A percentile compares a stretch with the other conserved stretches of the same genome.
Evolutionary conservation across 2,113 vertebrate genomes (phyloP).

Genomic region (Dicrurus megarhynchus): DNA sequence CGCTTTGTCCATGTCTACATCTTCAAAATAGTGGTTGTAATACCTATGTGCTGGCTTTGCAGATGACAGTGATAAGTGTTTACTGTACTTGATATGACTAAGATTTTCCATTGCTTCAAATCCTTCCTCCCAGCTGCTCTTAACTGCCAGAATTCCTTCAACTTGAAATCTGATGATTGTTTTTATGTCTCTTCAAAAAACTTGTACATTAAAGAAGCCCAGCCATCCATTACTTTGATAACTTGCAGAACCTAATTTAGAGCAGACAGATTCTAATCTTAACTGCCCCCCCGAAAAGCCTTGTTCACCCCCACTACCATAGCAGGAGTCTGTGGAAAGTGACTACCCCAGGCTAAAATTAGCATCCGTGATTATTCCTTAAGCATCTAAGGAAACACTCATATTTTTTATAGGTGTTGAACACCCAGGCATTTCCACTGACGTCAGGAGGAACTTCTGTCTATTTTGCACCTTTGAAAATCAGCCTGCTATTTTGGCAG

Average conservation of each 20-base stretch:
- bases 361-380: constrained; percentile 30
- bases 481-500: constrained; percentile 4
- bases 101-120: background rate
- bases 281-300: background rate
- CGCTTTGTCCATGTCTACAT: background rate
- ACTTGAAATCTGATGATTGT: background rate
- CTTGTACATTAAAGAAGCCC: background rate
- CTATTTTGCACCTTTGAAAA: constrained; percentile 40
- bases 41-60: background rate
- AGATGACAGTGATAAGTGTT: background rate
- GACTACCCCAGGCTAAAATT: constrained; percentile 25
- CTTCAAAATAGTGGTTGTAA: background rate
- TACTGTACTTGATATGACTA: background rate
- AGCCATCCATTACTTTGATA: background rate
- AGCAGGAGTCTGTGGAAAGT: background rate
- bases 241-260: background rate
- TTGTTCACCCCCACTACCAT: background rate
- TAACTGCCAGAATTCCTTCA: background rate
- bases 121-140: background rate
- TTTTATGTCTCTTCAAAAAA: background rate
- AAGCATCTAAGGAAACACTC: constrained; percentile 22
- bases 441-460: constrained; percentile 42
- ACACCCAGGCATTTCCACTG: constrained; percentile 53
- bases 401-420: constrained; percentile 46
- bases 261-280: background rate